Percentiles rank a stretch among this genome's conserved stretches.
These are phyloP conservation scores for Hemibagrus wyckioides DNA, from an alignment of 2,113 vertebrate species.

Conservation along the genomic window DNA sequence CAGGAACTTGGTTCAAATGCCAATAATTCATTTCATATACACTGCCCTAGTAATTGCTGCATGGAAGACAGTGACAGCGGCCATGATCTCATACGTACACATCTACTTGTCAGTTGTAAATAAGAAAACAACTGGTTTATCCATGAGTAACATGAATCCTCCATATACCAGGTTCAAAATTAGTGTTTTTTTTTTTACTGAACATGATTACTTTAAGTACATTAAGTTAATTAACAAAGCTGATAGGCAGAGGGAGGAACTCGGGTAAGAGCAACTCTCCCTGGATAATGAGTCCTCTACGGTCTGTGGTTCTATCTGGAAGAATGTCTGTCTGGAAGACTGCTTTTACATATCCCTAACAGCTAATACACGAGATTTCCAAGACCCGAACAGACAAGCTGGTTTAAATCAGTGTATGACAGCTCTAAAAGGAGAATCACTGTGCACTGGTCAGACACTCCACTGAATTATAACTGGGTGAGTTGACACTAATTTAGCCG, in stretches of 20 bases:
- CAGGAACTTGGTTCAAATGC: conserved; percentile 54
- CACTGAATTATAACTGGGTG: conserved; percentile 52
- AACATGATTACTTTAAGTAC: not conserved
- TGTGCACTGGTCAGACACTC: conserved; percentile 48
- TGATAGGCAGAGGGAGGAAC: not conserved
- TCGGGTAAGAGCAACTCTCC: conserved; percentile 32
- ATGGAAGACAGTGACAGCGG: conserved; percentile 31
- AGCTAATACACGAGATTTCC: conserved; percentile 36
- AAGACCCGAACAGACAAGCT: conserved; percentile 43
- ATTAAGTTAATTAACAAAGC: conserved; percentile 5
- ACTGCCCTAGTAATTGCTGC: conserved; percentile 61
- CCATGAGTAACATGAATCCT: conserved; percentile 57
- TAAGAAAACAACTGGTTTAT: conserved; percentile 51
- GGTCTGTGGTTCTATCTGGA: not conserved
- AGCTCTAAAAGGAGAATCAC: conserved; percentile 50
- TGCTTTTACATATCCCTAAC: conserved; percentile 51
- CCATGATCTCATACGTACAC: conserved; percentile 57
- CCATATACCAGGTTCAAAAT: conserved; percentile 45
- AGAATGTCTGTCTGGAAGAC: conserved; percentile 32
- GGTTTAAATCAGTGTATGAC: conserved; percentile 48
- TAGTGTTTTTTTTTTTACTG: not conserved
- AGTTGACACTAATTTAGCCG: conserved; percentile 51
- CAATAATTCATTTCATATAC: conserved; percentile 58
- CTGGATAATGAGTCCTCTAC: conserved; percentile 46
- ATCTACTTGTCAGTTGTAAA: conserved; percentile 53